Conservation (phyloP, 2,888 invertebrate species). For the Pseudanteris insignis region DNA sequence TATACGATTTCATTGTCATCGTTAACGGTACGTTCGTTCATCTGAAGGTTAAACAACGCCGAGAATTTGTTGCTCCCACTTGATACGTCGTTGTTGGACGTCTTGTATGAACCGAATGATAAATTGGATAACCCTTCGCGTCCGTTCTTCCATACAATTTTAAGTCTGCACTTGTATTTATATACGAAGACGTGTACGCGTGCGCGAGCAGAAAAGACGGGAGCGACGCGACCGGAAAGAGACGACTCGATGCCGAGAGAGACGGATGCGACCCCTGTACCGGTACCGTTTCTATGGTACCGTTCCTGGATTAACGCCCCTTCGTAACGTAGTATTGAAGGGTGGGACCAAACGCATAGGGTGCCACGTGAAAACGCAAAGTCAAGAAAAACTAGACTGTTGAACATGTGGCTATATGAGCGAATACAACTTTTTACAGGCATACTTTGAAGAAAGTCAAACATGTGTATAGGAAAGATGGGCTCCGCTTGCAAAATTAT, state of each 20-base stretch:
- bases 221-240: slow-evolving; percentile 26
- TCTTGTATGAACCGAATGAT: slow-evolving; percentile 7
- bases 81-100: no score
- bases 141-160: slow-evolving; percentile 21
- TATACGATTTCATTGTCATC: no score
- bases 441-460: background rate
- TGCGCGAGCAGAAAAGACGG: slow-evolving; percentile 22
- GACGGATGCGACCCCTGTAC: slow-evolving; percentile 51
- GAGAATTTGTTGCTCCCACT: no score
- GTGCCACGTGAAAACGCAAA: slow-evolving; percentile 39
- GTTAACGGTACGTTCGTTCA: no score
- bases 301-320: slow-evolving; percentile 61
- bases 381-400: slow-evolving; percentile 41
- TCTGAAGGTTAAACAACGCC: no score
- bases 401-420: slow-evolving; percentile 24
- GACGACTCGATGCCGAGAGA: slow-evolving; percentile 28
- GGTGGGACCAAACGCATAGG: slow-evolving; percentile 49
- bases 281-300: slow-evolving; percentile 65
- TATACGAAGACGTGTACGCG: slow-evolving; percentile 22
- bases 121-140: slow-evolving; percentile 14
- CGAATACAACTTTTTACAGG: slow-evolving; percentile 12
- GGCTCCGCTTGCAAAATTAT: background rate
- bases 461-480: background rate
- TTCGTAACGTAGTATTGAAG: slow-evolving; percentile 51
- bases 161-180: slow-evolving; percentile 29